phyloP scores from a whole-genome alignment of 2,797 vertebrate species.

The Nannoperca australis region DNA sequence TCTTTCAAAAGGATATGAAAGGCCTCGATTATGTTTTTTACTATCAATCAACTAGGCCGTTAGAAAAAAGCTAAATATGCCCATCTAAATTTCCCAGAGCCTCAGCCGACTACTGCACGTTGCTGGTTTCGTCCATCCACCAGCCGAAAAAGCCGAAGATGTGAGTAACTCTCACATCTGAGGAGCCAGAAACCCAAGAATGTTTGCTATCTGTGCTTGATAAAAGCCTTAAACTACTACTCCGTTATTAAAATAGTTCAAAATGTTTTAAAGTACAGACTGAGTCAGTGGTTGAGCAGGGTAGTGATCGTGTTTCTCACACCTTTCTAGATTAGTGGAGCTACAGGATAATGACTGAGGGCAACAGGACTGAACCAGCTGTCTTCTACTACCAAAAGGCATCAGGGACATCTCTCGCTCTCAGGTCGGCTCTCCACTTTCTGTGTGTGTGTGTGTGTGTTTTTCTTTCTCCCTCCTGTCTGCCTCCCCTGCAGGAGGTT shows the following conservation, averaged over 20 bases:
- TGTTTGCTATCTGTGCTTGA: background rate
- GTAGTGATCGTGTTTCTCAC: background rate
- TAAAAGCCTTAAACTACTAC: background rate
- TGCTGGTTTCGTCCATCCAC: background rate
- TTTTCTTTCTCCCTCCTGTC: constrained; percentile 7
- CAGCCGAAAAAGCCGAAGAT: background rate
- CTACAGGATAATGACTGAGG: constrained; percentile 34
- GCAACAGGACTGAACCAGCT: constrained; percentile 25
- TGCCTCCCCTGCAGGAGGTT: constrained; percentile 52
- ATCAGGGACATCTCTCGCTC: constrained; percentile 25
- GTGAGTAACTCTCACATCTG: background rate
- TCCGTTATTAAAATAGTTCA: background rate
- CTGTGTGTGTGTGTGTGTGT: background rate
- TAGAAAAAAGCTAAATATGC: background rate
- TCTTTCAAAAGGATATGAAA: no score
- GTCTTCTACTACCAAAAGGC: constrained; percentile 26
- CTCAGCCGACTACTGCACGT: background rate
- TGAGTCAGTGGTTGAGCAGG: background rate
- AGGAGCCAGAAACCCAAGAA: background rate
- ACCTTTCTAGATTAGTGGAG: constrained; percentile 10
- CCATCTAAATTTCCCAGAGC: background rate
- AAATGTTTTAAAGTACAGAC: background rate
- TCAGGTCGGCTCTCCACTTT: constrained; percentile 3
- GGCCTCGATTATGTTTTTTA: no score
- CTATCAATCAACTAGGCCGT: background rate